Conservation (phyloP, 2,888 invertebrate species). For the Argyra leucocephala region DNA sequence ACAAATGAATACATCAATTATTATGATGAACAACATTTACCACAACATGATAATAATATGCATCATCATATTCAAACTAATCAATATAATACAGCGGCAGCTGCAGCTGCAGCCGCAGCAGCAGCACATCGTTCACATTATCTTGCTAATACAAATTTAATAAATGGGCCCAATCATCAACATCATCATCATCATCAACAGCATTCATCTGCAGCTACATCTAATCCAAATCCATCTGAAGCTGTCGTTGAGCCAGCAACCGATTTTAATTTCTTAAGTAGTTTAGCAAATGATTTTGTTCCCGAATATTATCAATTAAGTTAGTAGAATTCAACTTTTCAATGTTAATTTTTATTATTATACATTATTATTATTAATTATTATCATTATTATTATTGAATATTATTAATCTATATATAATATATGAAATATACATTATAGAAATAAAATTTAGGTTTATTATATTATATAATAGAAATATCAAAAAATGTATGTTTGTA, state of each 20-base stretch:
- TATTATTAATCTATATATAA: background rate
- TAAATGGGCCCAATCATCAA: slow-evolving; percentile 49
- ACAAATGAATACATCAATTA: background rate
- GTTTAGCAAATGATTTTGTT: slow-evolving; percentile 83
- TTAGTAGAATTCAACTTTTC: slow-evolving; percentile 36
- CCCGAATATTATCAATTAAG: slow-evolving; percentile 70
- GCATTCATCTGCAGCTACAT: slow-evolving; percentile 48
- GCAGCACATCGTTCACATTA: slow-evolving; percentile 49
- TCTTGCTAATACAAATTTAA: slow-evolving; percentile 47
- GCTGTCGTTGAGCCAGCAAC: slow-evolving; percentile 60
- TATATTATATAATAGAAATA: background rate
- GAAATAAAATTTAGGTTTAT: background rate
- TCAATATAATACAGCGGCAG: slow-evolving; percentile 16
- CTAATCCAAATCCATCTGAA: slow-evolving; percentile 27
- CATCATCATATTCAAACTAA: background rate
- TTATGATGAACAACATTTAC: slow-evolving; percentile 6
- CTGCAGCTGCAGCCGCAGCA: slow-evolving; percentile 46
- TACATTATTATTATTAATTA: background rate
- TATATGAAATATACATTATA: background rate
- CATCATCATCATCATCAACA: slow-evolving; percentile 36
- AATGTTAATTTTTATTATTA: background rate
- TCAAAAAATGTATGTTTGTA: slow-evolving; percentile 14
- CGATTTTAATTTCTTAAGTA: slow-evolving; percentile 87
- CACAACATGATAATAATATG: background rate
- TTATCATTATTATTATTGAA: background rate